These are phyloP conservation scores for Cerceris rybyensis DNA, from an alignment of 2,888 invertebrate species.

Conservation along the genomic window DNA sequence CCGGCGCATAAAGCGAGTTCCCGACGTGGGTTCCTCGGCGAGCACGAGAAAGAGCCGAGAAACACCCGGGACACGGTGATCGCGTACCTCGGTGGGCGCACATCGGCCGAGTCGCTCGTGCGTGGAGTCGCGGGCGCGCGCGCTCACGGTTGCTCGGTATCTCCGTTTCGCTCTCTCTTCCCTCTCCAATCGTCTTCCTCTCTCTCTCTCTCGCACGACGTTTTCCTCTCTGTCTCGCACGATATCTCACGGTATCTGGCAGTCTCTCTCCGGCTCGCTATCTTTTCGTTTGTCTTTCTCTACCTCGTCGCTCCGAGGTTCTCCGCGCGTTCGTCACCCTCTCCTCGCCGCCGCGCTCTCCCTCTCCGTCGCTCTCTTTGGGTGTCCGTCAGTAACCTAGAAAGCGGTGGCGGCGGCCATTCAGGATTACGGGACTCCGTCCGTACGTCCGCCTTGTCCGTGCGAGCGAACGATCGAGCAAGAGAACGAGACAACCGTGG, in stretches of 20 bases:
- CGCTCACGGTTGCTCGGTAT: slow-evolving; percentile 47
- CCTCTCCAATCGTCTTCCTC: slow-evolving; percentile 23
- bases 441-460: slow-evolving; percentile 65
- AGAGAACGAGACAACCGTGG: slow-evolving; percentile 27
- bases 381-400: slow-evolving; percentile 78
- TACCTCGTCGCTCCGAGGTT: slow-evolving; percentile 11
- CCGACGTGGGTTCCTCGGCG: slow-evolving; percentile 50
- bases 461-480: slow-evolving; percentile 22
- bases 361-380: slow-evolving; percentile 55
- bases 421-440: slow-evolving; percentile 74
- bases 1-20: slow-evolving; percentile 46
- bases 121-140: slow-evolving; percentile 42
- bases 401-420: slow-evolving; percentile 77
- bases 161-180: slow-evolving; percentile 11
- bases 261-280: slow-evolving; percentile 16
- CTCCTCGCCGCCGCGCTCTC: slow-evolving; percentile 19
- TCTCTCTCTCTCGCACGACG: slow-evolving; percentile 1
- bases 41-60: slow-evolving; percentile 36
- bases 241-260: slow-evolving; percentile 24
- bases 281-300: slow-evolving; percentile 14
- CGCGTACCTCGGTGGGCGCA: slow-evolving; percentile 60
- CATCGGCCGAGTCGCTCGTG: slow-evolving; percentile 57
- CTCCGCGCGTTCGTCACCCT: slow-evolving; percentile 39
- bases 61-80: slow-evolving; percentile 61
- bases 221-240: slow-evolving; percentile 16